phyloP scores from a whole-genome alignment of 2,113 vertebrate genomes.

The Pelobates fuscus region DNA sequence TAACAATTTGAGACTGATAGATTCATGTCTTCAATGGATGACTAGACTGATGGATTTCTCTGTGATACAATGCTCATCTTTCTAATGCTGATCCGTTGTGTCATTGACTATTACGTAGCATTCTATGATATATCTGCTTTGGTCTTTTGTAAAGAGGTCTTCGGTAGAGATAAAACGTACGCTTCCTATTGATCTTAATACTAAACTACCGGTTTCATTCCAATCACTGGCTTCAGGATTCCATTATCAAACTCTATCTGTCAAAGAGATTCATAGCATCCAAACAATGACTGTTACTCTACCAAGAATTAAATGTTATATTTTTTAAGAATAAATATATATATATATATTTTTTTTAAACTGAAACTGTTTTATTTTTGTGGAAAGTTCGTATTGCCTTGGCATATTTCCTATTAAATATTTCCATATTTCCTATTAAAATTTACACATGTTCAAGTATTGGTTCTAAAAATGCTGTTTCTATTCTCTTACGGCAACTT shows the following conservation, averaged over 20 bases:
- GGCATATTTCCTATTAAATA: background rate
- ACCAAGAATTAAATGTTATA: no score
- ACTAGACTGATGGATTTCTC: background rate
- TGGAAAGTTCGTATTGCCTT: background rate
- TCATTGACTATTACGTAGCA: background rate
- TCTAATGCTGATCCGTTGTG: background rate
- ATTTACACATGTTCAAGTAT: background rate
- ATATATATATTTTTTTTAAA: no score
- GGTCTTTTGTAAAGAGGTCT: background rate
- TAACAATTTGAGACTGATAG: background rate
- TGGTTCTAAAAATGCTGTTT: background rate
- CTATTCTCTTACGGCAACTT: constrained; percentile 24
- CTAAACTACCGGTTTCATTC: background rate
- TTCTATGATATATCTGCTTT: background rate
- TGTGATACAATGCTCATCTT: background rate
- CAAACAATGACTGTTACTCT: no score
- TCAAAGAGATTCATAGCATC: no score
- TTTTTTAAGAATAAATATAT: no score
- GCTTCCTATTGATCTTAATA: background rate
- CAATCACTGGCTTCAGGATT: background rate
- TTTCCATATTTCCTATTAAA: background rate
- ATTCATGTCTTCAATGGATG: background rate
- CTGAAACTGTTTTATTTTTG: no score
- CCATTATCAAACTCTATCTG: background rate
- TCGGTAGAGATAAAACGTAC: background rate